Percentiles rank a stretch among this genome's conserved stretches.
Evolutionary conservation across 2,113 vertebrate species (phyloP).

Genomic region (Lophochroa leadbeateri): DNA sequence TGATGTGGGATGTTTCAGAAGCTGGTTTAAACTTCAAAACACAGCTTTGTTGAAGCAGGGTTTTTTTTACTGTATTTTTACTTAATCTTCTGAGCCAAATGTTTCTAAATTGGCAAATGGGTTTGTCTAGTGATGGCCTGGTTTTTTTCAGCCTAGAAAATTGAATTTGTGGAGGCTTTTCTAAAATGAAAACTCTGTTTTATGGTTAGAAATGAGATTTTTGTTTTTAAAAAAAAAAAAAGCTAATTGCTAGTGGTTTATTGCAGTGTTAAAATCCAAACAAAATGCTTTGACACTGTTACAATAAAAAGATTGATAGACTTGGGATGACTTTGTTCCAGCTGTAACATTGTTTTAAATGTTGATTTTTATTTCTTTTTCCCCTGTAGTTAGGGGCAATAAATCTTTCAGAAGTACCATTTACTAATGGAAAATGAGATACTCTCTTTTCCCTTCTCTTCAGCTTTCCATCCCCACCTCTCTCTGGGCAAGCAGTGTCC

Average conservation of each 20-base stretch:
- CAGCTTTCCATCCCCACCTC: background rate
- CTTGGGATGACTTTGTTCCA: background rate
- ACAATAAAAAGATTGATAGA: background rate
- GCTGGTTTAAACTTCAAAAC: background rate
- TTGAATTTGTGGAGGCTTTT: background rate
- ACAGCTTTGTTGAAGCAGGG: background rate
- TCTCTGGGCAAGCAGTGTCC: fast-evolving
- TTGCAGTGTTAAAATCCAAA: background rate
- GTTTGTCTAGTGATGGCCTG: background rate
- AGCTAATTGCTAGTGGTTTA: background rate
- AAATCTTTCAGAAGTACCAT: background rate
- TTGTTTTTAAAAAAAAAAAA: background rate
- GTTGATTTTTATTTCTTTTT: background rate
- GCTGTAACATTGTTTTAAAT: background rate
- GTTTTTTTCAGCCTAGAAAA: background rate
- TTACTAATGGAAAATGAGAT: background rate
- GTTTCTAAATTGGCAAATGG: background rate
- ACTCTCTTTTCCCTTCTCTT: background rate
- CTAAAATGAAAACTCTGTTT: background rate
- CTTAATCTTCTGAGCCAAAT: background rate
- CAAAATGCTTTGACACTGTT: background rate
- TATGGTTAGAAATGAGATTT: background rate
- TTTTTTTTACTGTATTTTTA: background rate
- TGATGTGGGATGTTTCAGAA: background rate
- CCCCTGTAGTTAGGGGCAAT: background rate